Base-by-base conservation (phyloP, 2,113 vertebrate genomes). In the Poeciliopsis turrubarensis region DNA sequence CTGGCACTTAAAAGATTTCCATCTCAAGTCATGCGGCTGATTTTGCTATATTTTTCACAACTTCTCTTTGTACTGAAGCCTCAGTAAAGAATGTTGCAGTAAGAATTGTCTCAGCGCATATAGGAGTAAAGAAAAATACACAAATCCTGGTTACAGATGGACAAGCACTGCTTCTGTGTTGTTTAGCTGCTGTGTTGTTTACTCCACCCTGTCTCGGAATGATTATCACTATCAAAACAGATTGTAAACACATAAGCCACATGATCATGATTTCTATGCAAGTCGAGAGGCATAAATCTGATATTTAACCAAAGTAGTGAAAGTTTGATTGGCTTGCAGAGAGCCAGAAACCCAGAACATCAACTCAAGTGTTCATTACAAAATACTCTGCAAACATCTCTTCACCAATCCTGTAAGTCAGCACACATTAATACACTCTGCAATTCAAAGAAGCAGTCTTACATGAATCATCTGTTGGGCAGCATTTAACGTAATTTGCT, bases 1-100 rank as follows among this genome's bases (percentile, higher is more conserved):
- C 75, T 63, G 73, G 69, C 72, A 61, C 84, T 78, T 82, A 70
- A 31, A 73, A 78, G 26, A 70, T 63, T 70, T 70, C 65, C 47
- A 37, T 81, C 72, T 74, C 54, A 77, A 73, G 3, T 69, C 61
- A 63, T 41, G 4, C 22, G 9, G 31, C 27, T 47, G 31, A 6
- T 71, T 77, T 41, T 70, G 41, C 77, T 70, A 69, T 9, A 64
- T 3, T 72, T 11, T 47, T 80, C 27, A 76, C 57, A 41, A 29
- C 41, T 69, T 70, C 14, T 65, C n/a, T 87, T 72, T 54, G 66
- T 73, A 54, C 27, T 72, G 47, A 32, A 25, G 63, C 61, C 44
- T 32, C 47, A 67, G 70, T 78, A 70, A 64, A 44, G 34, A 68
- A 34, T 27, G 22, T 75, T 70, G 26, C 69, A 8, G 29, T 72